Evolutionary conservation across 1,140 invertebrate genomes (phyloP), one percentile per base, ranked within the genome.

Genomic region (Drosophila navojoa): DNA sequence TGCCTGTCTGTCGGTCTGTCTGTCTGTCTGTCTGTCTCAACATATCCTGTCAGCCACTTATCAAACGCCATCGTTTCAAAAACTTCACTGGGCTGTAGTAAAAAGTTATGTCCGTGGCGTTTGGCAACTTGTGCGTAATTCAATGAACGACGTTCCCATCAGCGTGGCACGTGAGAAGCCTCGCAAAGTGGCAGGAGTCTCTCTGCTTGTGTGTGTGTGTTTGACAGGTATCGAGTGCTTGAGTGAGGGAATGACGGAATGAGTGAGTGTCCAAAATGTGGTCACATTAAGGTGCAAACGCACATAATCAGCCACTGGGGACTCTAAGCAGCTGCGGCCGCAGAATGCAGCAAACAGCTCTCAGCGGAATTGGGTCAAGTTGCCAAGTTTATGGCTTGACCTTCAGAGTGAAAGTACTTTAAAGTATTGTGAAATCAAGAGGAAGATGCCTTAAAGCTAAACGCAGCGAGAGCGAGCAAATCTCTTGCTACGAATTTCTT

Each of bases 121-220:
- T 49, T 62, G 35, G 32, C 57, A 82, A 76, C 64, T 81, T 78
- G 64, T 62, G 67, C 69, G 84, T 89, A 87, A 87, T 87, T 84
- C 84, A 87, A 87, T 87, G 72, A 89, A 78, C 72, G 84, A 80
- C 75, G 74, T 63, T 64, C 70, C 84, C 79, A 77, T 69, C 67
- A 66, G 68, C 54, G 54, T 25, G 47, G 79, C 79, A 87, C 84
- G 84, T 89, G 84, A 89, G 79, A 49, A 59, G 84, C 66, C 77
- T 87, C 73, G 32, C 59, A 84, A 87, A 82, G 76, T 27, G 50
- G 42, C 55, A 47, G 19, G 71, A 27, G 27, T 44, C 47, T 73
- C n/a, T 77, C 59, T 58, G 53, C 19, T 1, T 22, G 19, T 22
- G 19, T 22, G 19, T 22, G 19, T 22, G 19, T 22, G 19, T 22